Base-by-base conservation (phyloP, 2,797 vertebrate species). In the Dromococcyx pavoninus region DNA sequence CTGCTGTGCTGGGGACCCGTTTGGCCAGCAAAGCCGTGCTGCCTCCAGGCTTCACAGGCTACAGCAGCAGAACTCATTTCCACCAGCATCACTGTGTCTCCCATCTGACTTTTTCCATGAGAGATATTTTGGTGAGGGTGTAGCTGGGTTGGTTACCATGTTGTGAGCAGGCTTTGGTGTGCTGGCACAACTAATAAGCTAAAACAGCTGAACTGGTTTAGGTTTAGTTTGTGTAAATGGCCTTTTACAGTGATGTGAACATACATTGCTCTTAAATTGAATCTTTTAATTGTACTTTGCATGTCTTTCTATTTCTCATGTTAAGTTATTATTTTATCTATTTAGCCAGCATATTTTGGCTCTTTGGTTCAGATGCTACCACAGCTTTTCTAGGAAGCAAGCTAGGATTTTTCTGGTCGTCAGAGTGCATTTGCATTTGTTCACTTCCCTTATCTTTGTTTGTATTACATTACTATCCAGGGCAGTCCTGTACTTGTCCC, bases 371-470 rank as follows among this genome's bases (percentile, higher is more conserved):
- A 77, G 77, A 50, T 90, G 57, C 53, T 58, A 58, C 54, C 57
- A 56, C 44, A 65, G 46, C 58, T 90, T 94, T 74, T 72, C 77
- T 89, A 65, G 83, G 77, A 90, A 79, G 64, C 70, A 61, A 90
- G 64, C 60, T 61, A 85, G 71, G 21, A 50, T 76, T 94, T 91
- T 91, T 94, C 77, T 91, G 41, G 33, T 71, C 64, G 65, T 57
- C 44, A 39, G 35, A 88, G 48, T 58, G 13, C 23, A 60, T 93
- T 79, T 81, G 66, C 92, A 71, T 92, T 94, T 91, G 80, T 86
- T 88, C 67, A 13, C 54, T 91, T 80, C n/a, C 46, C 86, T 94
- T 95, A 94, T 97, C 93, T 87, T 60, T 96, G 70, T 96, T 96
- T 94, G 57, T 62, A 69, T 77, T 93, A 78, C 0, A 0, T 77